Evolutionary conservation across 2,888 invertebrate species (phyloP), one percentile per base, ranked within the genome.

Genomic region (Pecten maximus): DNA sequence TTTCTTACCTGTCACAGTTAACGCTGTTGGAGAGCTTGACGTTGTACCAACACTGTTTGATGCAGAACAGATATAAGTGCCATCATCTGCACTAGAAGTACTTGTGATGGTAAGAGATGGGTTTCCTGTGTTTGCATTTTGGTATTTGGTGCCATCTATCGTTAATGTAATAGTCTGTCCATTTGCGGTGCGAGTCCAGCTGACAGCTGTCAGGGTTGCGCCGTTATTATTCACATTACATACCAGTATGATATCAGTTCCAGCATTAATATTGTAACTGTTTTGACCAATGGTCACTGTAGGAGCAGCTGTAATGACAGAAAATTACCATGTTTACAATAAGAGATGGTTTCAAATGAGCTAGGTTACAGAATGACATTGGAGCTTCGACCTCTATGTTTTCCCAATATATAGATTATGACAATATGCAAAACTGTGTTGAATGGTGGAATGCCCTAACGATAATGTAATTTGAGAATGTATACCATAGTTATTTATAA

Each of bases 51-150:
- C 12, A 10, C 74, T 74, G 74, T 74, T 74, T 35, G 74, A 6
- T 6, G 74, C 74, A 4, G 35, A 35, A 28, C 74, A 74, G 35
- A 35, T 15, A 35, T 74, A 74, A 10, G 74, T 74, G 35, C 74
- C 74, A 74, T 74, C 74, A 23, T 74, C 74, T 10, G 74, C 74
- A 28, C 15, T 74, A 23, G 35, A 35, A 10, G 74, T 28, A 74
- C 74, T 74, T 35, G 74, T 10, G 15, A 74, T 74, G 74, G 74
- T 74, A 74, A 74, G 74, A 74, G 74, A 74, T 15, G 74, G 74
- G 35, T 28, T 74, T 74, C 74, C 74, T 12, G 74, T 74, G 74
- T 74, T 74, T 35, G 8, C 74, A 74, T 74, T 74, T 74, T 28
- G 28, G 35, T 74, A 74, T 35, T 74, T 74, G 28, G 74, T 23